Evolutionary conservation across 2,113 vertebrate genomes (phyloP), one percentile per base, ranked within the genome.

Genomic region (Sardina pilchardus): DNA sequence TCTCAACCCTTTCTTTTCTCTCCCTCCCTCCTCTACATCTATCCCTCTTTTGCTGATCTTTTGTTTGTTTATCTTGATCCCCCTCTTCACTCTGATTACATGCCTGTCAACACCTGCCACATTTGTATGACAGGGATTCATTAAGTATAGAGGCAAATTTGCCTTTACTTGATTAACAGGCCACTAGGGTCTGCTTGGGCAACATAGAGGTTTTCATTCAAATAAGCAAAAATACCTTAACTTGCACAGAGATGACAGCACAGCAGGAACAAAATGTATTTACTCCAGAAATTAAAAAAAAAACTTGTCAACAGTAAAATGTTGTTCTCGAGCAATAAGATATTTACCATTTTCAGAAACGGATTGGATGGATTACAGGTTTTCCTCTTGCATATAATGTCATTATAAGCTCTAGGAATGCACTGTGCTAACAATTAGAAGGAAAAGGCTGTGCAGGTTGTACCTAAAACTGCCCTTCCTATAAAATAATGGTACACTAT

Each of bases 191-290:
- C 83, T 91, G 90, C 92, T 92, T 92, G 87, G 8, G 26, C 26
- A 14, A 21, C 19, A 92, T 91, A 87, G 89, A 71, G 88, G 59
- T 89, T 93, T 93, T 93, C 90, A 94, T 93, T 94, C 93, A 91
- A 91, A 82, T 86, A 86, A 63, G 80, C 85, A 90, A 92, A 91
- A 88, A 91, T 91, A 89, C 89, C 39, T 88, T 78, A 75, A 44
- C 82, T 34, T 34, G 67, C 85, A 34, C 63, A 71, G 53, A 10
- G 26, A 71, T 7, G 21, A 24, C 53, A 24, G 53, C 53, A 59
- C 19, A 59, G 21, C 21, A 59, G 21, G 53, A 59, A 7, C 5
- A 24, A 50, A 50, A 50, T 17, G 48, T 50, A 50, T 14, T 50
- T 50, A 17, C 1, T 2, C 3, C 48, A 50, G 48, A 50, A 59